phyloP scores from a whole-genome alignment of 2,888 invertebrate species.

The Harpagoxenus sublaevis region DNA sequence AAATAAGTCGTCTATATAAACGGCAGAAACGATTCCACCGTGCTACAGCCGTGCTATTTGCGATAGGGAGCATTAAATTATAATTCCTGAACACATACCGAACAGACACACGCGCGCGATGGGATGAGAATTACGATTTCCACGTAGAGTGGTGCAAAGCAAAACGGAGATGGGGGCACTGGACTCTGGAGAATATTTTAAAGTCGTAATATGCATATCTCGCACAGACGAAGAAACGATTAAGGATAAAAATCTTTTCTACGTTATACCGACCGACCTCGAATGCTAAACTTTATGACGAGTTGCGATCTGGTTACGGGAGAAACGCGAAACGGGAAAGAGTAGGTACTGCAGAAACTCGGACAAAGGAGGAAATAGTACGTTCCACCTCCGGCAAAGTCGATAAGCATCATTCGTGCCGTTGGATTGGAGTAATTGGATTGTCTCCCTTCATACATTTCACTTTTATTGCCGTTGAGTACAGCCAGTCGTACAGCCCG shows the following conservation, averaged over 20 bases:
- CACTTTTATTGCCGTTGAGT: slow-evolving; percentile 67
- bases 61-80: slow-evolving; percentile 54
- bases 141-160: neutral
- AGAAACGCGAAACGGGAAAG: neutral
- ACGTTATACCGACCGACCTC: slow-evolving; percentile 54
- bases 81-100: slow-evolving; percentile 34
- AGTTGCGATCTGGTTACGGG: slow-evolving; percentile 8
- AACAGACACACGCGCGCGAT: neutral
- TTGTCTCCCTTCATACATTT: slow-evolving; percentile 73
- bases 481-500: slow-evolving; percentile 50
- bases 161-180: neutral
- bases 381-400: slow-evolving; percentile 64
- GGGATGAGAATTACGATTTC: slow-evolving; percentile 16
- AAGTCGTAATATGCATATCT: slow-evolving; percentile 57
- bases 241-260: slow-evolving; percentile 60
- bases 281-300: slow-evolving; percentile 62
- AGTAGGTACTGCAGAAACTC: neutral
- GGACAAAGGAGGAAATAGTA: slow-evolving; percentile 69
- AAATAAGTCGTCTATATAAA: slow-evolving; percentile 47
- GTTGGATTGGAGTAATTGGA: slow-evolving; percentile 72
- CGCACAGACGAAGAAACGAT: slow-evolving; percentile 58
- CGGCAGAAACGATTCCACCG: slow-evolving; percentile 4
- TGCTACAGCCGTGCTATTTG: slow-evolving; percentile 36
- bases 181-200: slow-evolving; percentile 19
- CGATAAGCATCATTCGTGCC: slow-evolving; percentile 73